A percentile compares a stretch with the other conserved stretches of the same genome.
Evolutionary conservation across 2,113 vertebrate species (phyloP).

Genomic region (Tragelaphus buxtoni): DNA sequence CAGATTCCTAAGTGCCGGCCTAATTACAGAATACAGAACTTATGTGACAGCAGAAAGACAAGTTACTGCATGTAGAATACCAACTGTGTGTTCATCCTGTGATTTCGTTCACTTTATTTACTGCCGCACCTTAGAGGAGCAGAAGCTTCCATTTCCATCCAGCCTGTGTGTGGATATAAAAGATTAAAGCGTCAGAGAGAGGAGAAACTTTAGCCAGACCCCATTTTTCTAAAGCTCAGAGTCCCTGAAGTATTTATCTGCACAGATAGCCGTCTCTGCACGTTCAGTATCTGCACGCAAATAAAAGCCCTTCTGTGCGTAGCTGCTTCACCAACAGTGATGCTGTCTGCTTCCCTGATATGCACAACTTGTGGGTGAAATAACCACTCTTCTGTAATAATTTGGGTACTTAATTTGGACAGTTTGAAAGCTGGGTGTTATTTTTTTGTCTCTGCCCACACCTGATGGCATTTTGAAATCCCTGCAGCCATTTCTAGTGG

Average conservation of each 20-base stretch:
- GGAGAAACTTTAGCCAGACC: neutral
- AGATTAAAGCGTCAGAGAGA: neutral
- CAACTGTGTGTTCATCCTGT: neutral
- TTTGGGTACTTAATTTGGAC: conserved; percentile 55
- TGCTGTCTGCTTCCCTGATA: neutral
- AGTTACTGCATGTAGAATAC: neutral
- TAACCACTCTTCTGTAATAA: conserved; percentile 29
- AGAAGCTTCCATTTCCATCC: neutral
- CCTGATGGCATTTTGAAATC: conserved; percentile 65
- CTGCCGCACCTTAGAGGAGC: neutral
- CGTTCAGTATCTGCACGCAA: neutral
- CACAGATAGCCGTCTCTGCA: neutral
- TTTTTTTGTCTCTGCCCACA: conserved; percentile 12
- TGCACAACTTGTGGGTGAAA: neutral
- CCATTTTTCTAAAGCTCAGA: conserved; percentile 16
- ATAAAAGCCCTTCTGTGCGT: neutral
- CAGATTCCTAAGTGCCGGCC: neutral
- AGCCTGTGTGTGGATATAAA: neutral
- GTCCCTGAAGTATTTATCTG: neutral
- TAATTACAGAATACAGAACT: neutral
- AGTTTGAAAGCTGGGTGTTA: neutral
- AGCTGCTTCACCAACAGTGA: neutral
- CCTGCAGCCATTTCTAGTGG: conserved; percentile 53
- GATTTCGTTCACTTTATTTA: neutral
- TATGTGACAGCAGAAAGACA: neutral